Conservation (phyloP, 92 coral and sea anemone genomes). For the Muricea muricata region DNA sequence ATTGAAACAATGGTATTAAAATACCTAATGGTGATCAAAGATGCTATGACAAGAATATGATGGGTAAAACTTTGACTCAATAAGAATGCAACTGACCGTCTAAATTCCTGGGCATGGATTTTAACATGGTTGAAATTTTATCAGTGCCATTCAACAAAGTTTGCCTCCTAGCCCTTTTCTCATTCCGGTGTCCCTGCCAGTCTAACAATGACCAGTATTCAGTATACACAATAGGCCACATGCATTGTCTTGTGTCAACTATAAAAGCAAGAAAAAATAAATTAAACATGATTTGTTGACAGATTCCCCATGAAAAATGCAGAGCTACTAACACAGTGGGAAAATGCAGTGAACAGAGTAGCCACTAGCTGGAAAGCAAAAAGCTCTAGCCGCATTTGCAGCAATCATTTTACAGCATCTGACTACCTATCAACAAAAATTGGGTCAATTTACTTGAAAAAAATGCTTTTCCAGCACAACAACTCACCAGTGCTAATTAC, state of each 20-base stretch:
- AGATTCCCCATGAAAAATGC: conserved; percentile 8
- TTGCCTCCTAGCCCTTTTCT: too few relatives aligned
- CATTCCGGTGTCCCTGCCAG: too few relatives aligned
- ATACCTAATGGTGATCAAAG: too few relatives aligned
- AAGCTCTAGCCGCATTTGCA: conserved; percentile 5
- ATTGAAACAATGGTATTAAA: too few relatives aligned
- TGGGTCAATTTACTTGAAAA: background rate
- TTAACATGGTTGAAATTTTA: too few relatives aligned
- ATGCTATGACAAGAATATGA: too few relatives aligned
- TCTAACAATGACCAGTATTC: too few relatives aligned
- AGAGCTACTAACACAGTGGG: conserved; percentile 7
- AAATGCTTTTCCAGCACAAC: background rate
- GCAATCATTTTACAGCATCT: background rate
- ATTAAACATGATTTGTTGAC: background rate
- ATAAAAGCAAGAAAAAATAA: background rate
- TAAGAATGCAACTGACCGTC: too few relatives aligned
- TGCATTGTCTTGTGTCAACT: background rate
- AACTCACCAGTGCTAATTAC: background rate
- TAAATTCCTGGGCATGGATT: too few relatives aligned
- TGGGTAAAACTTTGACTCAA: too few relatives aligned
- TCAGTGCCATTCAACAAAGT: too few relatives aligned
- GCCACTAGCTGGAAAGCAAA: conserved; percentile 7
- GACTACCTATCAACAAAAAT: background rate
- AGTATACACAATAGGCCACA: too few relatives aligned
- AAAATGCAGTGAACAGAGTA: background rate